Evolutionary conservation across 1,140 invertebrate genomes (phyloP).

Genomic region (Trichoplusia ni): DNA sequence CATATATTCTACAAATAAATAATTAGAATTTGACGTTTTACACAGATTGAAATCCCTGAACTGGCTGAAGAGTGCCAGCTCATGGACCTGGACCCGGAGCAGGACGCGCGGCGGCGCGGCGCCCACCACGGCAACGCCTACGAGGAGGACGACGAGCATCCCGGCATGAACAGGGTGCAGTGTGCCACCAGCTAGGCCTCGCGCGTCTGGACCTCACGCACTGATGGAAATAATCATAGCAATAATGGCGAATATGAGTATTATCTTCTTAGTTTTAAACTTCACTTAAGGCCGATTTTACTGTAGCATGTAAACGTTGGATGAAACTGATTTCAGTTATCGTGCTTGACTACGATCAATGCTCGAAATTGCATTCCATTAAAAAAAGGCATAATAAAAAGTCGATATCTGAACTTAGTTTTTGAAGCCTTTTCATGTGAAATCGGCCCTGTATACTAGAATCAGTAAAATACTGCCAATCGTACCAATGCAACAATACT

Average conservation of each 20-base stretch:
- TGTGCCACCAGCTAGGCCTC: slow-evolving; percentile 91
- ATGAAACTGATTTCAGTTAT: too few species aligned
- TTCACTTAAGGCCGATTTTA: too few species aligned
- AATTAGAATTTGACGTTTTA: neutral
- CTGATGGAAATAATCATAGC: slow-evolving; percentile 33
- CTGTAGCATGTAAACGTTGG: too few species aligned
- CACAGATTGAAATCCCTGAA: slow-evolving; percentile 90
- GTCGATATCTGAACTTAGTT: too few species aligned
- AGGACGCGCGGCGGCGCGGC: slow-evolving; percentile 84
- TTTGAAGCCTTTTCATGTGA: too few species aligned
- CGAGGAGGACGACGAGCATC: slow-evolving; percentile 89
- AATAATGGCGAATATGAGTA: slow-evolving; percentile 9
- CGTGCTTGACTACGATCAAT: too few species aligned
- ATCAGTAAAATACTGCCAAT: too few species aligned
- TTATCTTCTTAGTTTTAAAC: too few species aligned
- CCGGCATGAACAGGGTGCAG: slow-evolving; percentile 89
- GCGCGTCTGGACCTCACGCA: neutral
- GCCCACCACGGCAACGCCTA: slow-evolving; percentile 82
- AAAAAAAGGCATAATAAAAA: too few species aligned
- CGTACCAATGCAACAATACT: too few species aligned
- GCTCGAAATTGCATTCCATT: too few species aligned
- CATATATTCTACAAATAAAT: neutral
- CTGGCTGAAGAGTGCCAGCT: slow-evolving; percentile 90
- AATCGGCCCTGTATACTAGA: too few species aligned
- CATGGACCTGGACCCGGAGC: slow-evolving; percentile 88